These are phyloP conservation scores for Sebastes variabilis DNA, from an alignment of 2,797 vertebrate species.

Conservation along the genomic window DNA sequence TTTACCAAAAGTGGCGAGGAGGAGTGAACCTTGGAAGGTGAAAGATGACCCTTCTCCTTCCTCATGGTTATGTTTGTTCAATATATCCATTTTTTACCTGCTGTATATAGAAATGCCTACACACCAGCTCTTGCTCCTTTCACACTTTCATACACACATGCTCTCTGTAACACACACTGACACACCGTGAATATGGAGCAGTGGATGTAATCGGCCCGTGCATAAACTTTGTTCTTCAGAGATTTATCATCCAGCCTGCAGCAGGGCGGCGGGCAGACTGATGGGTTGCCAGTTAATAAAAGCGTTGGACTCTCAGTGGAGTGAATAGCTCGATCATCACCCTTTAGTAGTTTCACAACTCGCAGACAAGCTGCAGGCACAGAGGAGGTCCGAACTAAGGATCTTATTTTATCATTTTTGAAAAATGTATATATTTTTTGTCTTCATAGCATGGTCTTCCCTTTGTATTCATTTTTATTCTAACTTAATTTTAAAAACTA, in stretches of 20 bases:
- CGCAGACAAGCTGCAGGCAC: slow-evolving; percentile 4
- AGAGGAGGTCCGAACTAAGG: background rate
- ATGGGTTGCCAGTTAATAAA: slow-evolving; percentile 57
- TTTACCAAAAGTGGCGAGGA: background rate
- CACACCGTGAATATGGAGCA: slow-evolving; percentile 4
- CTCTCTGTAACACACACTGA: background rate
- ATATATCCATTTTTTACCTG: slow-evolving; percentile 18
- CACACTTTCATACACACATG: background rate
- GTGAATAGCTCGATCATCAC: slow-evolving; percentile 31
- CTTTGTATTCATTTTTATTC: background rate
- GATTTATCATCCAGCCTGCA: slow-evolving; percentile 43
- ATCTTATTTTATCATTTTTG: background rate
- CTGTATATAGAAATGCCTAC: slow-evolving; percentile 19
- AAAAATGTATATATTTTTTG: background rate
- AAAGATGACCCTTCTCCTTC: background rate
- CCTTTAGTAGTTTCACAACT: slow-evolving; percentile 15
- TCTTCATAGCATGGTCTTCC: background rate
- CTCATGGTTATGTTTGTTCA: background rate
- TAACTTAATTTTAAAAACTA: background rate
- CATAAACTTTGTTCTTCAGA: slow-evolving; percentile 38
- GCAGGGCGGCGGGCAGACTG: slow-evolving; percentile 30
- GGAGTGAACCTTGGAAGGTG: background rate
- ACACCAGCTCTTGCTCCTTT: background rate
- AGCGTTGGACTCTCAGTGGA: slow-evolving; percentile 31
- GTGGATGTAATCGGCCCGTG: slow-evolving; percentile 16